Evolutionary conservation across 1,140 invertebrate genomes (phyloP), one percentile per base, ranked within the genome.

Genomic region (Medauroidea extradentata): DNA sequence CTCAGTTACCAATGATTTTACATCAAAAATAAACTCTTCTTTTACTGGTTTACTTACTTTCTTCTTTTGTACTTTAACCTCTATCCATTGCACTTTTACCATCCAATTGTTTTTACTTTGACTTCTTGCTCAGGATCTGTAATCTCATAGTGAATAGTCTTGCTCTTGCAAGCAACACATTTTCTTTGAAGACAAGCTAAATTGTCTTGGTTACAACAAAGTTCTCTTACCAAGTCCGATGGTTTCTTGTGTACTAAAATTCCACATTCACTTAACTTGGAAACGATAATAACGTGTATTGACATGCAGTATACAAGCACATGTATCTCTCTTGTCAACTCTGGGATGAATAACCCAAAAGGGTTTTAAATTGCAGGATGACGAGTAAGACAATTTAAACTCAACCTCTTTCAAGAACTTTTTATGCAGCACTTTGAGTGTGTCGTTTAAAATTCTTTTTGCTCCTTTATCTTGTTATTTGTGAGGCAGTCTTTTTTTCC

Each of bases 401-500:
- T 18, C 13, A 60, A 27, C 57, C 63, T 62, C 39, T 48, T 52
- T 39, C 18, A 25, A 19, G 42, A 63, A 63, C 21, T 60, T 63
- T 57, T 39, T 50, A 52, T 67, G 61, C 42, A 71, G 65, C 54
- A 64, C 60, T 18, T 64, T 54, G 18, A 70, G 3, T 14, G 60
- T 61, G 43, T 65, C 61, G 19, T 46, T 46, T 46, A 71, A 66
- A 60, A 55, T 60, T 27, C 62, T 41, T 68, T 68, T 59, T 65
- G 54, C 9, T 62, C 62, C 18, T 60, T 63, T 43, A 56, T 51
- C 24, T 66, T 63, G 16, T 66, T 64, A 50, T 56, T 67, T 38
- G 62, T 61, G 34, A 71, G 59, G 21, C 39, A 55, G 53, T 69
- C 66, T 62, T n/a, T 66, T 61, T 65, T 60, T 43, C 67, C 65